These are phyloP conservation scores for Calidris pygmaea DNA, from an alignment of 2,113 vertebrate genomes.

Conservation along the genomic window DNA sequence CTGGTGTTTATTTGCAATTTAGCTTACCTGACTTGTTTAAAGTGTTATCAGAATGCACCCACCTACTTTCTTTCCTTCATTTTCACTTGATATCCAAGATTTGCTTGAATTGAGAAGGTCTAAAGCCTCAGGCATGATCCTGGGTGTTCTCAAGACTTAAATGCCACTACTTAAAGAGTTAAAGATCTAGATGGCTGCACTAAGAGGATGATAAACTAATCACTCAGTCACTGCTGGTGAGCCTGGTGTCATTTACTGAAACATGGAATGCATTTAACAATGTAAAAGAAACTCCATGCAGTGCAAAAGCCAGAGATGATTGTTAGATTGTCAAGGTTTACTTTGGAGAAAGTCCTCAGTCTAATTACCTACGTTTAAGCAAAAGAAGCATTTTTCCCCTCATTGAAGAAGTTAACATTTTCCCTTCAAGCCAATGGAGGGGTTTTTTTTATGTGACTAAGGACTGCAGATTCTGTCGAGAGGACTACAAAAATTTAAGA, in stretches of 20 bases:
- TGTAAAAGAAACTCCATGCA: constrained; percentile 62
- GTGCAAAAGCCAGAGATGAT: constrained; percentile 68
- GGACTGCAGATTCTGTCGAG: neutral
- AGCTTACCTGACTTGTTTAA: constrained; percentile 44
- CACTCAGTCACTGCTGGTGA: constrained; percentile 70
- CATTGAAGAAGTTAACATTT: constrained; percentile 50
- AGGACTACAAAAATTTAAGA: neutral
- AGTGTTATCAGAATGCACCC: constrained; percentile 47
- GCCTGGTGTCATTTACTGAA: constrained; percentile 75
- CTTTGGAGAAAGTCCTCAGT: constrained; percentile 69
- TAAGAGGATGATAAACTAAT: constrained; percentile 78
- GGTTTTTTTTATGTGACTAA: neutral
- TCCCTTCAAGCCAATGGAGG: neutral
- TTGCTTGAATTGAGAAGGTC: constrained; percentile 53
- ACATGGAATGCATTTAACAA: constrained; percentile 71
- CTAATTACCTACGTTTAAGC: constrained; percentile 58
- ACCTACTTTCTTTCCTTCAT: constrained; percentile 65
- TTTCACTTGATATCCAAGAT: constrained; percentile 59
- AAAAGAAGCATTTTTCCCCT: constrained; percentile 64
- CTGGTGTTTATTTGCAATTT: constrained; percentile 41
- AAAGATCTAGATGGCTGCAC: constrained; percentile 75
- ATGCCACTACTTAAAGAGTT: constrained; percentile 76
- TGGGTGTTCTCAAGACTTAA: constrained; percentile 79
- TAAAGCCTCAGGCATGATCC: constrained; percentile 73
- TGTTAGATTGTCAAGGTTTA: constrained; percentile 61